phyloP scores from a whole-genome alignment of 37 sponge, comb jelly and placozoan species.

The Spongilla lacustris region DNA sequence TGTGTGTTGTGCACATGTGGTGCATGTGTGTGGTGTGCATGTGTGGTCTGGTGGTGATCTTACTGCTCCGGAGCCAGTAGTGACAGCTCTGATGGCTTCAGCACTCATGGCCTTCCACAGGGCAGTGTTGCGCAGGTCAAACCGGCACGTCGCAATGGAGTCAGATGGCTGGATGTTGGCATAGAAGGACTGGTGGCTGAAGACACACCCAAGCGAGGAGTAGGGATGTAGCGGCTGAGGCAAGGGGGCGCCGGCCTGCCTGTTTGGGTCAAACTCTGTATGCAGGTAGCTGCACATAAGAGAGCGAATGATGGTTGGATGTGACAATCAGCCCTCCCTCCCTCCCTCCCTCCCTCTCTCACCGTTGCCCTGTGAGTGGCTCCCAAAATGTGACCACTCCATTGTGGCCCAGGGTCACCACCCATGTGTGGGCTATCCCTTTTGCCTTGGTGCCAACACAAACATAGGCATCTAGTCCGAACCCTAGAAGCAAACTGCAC shows the following conservation, averaged over 20 bases:
- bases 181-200: constrained; percentile 91
- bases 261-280: constrained; percentile 59
- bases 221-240: constrained; percentile 77
- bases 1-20: not conserved
- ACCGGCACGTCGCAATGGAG: constrained; percentile 57
- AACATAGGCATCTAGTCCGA: constrained; percentile 91
- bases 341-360: not conserved
- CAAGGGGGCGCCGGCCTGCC: constrained; percentile 59
- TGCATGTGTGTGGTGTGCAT: not conserved
- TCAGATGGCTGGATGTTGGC: constrained; percentile 91
- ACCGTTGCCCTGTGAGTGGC: constrained; percentile 95
- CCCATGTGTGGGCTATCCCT: constrained; percentile 85
- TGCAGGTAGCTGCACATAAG: constrained; percentile 73
- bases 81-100: constrained; percentile 79
- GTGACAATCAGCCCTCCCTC: not conserved
- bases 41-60: not conserved
- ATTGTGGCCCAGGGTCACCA: constrained; percentile 73
- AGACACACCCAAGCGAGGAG: constrained; percentile 91
- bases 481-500: constrained; percentile 94
- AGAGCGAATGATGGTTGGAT: too few species aligned
- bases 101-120: constrained; percentile 93
- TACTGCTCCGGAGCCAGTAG: not conserved
- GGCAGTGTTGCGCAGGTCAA: constrained; percentile 64
- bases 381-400: constrained; percentile 93
- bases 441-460: constrained; percentile 88